Evolutionary conservation across 2,888 invertebrate species (phyloP).

Genomic region (Melanostoma scalare): DNA sequence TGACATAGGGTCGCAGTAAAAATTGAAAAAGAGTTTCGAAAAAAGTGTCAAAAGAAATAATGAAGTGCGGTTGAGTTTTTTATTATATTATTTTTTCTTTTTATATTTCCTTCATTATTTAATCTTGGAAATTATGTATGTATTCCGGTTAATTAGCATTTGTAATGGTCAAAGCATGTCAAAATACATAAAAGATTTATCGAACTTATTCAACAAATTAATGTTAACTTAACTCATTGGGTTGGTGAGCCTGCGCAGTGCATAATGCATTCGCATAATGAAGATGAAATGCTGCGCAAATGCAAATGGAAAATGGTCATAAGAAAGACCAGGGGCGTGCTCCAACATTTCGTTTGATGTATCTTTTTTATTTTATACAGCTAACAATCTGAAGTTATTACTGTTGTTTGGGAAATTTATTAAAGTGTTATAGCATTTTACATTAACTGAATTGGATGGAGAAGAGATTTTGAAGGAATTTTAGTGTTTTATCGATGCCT

Average conservation of each 20-base stretch:
- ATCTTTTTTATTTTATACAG: conserved; percentile 23
- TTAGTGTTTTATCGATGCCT: too few species aligned
- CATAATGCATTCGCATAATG: conserved; percentile 17
- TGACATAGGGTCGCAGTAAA: background rate
- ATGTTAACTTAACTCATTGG: conserved; percentile 18
- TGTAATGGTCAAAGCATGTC: background rate
- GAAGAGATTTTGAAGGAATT: too few species aligned
- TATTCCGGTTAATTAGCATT: conserved; percentile 22
- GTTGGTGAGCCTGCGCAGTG: background rate
- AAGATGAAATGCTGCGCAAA: background rate
- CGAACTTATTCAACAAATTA: conserved; percentile 26
- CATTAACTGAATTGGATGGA: conserved; percentile 26
- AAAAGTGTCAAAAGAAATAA: conserved; percentile 3
- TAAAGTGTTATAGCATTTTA: conserved; percentile 29
- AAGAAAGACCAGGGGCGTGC: conserved; percentile 10
- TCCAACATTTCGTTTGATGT: conserved; percentile 14
- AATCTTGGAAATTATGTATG: background rate
- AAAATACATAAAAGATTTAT: conserved; percentile 31
- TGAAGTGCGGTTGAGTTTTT: conserved; percentile 16
- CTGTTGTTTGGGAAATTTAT: background rate
- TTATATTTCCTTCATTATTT: too few species aligned
- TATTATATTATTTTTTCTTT: background rate
- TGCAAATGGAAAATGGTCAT: background rate
- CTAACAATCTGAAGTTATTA: conserved; percentile 25
- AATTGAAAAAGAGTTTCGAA: background rate